Evolutionary conservation across 2,797 vertebrate genomes (phyloP).

Genomic region (Pangasius sanitwongsei): DNA sequence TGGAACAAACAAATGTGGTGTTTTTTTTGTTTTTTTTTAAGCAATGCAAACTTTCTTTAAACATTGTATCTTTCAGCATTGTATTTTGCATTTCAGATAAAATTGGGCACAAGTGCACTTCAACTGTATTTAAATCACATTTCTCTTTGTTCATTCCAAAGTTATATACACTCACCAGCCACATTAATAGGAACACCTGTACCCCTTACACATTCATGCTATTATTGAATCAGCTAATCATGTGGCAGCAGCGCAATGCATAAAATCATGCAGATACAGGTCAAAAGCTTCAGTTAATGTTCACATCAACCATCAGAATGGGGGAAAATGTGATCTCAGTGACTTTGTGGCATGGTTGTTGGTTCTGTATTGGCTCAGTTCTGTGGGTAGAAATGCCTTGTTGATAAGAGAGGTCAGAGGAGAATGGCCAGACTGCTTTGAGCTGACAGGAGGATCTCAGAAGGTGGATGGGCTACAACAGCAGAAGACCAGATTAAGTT

Average conservation of each 20-base stretch:
- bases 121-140: neutral
- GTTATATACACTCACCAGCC: neutral
- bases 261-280: neutral
- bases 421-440: neutral
- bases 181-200: neutral
- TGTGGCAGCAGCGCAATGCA: neutral
- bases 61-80: neutral
- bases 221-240: neutral
- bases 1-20: neutral
- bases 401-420: neutral
- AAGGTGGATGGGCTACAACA: neutral
- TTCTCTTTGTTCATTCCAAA: neutral
- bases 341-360: neutral
- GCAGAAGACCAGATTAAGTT: neutral
- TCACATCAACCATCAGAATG: neutral
- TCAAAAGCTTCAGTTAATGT: neutral
- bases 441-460: neutral
- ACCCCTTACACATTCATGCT: neutral
- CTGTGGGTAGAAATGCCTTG: slow-evolving; percentile 28
- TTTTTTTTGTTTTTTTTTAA: too few relatives aligned
- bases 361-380: neutral
- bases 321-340: neutral
- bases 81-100: neutral
- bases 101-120: neutral
- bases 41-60: neutral